phyloP scores from a whole-genome alignment of 92 coral and sea anemone genomes.

The Umimayanthus kanabou region DNA sequence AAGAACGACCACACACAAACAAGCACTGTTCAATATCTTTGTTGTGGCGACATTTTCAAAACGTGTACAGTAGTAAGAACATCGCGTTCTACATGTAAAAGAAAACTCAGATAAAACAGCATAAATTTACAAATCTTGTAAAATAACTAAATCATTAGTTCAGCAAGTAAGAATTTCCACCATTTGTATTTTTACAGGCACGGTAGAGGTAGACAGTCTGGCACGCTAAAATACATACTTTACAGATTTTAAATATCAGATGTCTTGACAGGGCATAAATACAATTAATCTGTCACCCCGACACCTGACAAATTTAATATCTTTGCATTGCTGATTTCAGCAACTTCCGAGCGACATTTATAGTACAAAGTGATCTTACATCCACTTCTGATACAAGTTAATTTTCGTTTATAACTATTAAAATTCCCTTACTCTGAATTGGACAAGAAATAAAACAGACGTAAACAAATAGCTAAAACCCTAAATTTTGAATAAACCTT shows the following conservation, averaged over 20 bases:
- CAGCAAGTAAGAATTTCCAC: conserved; percentile 43
- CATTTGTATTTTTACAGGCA: conserved; percentile 27
- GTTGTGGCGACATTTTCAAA: conserved; percentile 27
- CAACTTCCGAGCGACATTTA: conserved; percentile 23
- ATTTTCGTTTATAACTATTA: conserved; percentile 34
- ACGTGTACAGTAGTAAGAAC: conserved; percentile 35
- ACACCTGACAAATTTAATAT: conserved; percentile 48
- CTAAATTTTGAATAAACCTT: conserved; percentile 12
- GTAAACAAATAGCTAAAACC: conserved; percentile 22
- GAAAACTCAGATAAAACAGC: conserved; percentile 56
- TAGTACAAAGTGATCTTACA: background rate
- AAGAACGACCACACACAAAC: conserved; percentile 25
- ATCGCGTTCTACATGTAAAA: conserved; percentile 58
- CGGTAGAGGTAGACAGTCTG: background rate
- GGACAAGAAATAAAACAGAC: conserved; percentile 21
- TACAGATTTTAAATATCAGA: conserved; percentile 50
- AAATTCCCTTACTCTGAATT: conserved; percentile 26
- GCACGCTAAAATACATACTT: conserved; percentile 46
- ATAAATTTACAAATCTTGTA: conserved; percentile 64
- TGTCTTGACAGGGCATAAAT: conserved; percentile 41
- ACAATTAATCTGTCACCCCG: conserved; percentile 27
- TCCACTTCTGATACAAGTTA: conserved; percentile 14
- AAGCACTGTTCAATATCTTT: conserved; percentile 27
- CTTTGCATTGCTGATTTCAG: conserved; percentile 35
- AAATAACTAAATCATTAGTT: conserved; percentile 38